Base-by-base conservation (phyloP, 2,113 vertebrate species). In the Cacatua alba region DNA sequence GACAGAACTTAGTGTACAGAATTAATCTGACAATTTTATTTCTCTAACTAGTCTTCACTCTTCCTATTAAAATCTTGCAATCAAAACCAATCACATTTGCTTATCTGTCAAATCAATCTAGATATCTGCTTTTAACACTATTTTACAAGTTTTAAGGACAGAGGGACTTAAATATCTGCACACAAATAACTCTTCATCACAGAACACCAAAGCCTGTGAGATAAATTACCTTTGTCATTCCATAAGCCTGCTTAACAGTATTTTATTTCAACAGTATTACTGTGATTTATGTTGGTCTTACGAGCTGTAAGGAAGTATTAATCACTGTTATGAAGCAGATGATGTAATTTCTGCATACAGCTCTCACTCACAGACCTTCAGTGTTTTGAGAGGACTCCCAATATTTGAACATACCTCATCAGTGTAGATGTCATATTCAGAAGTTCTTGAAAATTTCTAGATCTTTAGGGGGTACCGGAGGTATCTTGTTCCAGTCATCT, bases 391-490 rank as follows among this genome's bases (percentile, higher is more conserved):
- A 51, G 28, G 28, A n/a, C 21, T 82, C 33, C 5, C 65, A 43
- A n/a, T 13, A 63, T 74, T 70, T 46, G 35, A 20, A 77, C 87
- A 70, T 96, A 98, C 96, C 96, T 96, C 10, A 8, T 43, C 13
- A 82, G 41, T 69, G 60, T 6, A 84, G 49, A 69, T 57, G 31
- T 21, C 3, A 29, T 44, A 39, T 49, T 99, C 97, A 99, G 96
- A 99, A 99, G 90, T 99, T 99, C 96, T 99, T 99, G 95, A 99
- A 99, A 91, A 98, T 98, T 94, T 99, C 99, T 59, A 99, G 84
- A 78, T 99, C 99, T 92, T 99, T 99, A 33, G 97, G 97, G 18
- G 98, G 96, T 86, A 99, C 98, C 0, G 99, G 96, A 2, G 98
- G 96, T 3, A 95, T 98, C 33, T 98, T 98, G 78, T 98, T 99